Conservation (phyloP, 30 jellyfish, hydroid and myxozoan genomes). For the Chrysaora quinquecirrha region DNA sequence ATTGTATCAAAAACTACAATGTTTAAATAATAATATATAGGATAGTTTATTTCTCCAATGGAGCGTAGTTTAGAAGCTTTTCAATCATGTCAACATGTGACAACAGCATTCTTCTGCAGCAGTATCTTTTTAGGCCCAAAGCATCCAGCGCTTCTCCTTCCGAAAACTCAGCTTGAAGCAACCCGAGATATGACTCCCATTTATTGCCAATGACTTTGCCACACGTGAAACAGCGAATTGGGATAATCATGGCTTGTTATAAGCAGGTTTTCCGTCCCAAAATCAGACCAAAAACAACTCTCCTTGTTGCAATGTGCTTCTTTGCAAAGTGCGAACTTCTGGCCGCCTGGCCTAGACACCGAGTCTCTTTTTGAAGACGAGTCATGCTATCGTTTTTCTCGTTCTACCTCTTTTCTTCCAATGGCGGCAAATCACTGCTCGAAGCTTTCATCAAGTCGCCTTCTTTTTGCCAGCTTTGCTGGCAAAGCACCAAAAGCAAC, state of each 20-base stretch:
- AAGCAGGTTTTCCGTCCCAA: too few species aligned
- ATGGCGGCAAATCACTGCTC: conserved; percentile 50
- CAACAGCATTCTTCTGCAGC: conserved; percentile 99
- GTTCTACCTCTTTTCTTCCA: background rate
- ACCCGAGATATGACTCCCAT: conserved; percentile 98
- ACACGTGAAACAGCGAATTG: conserved; percentile 99
- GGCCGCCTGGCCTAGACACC: too few species aligned
- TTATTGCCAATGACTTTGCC: conserved; percentile 99
- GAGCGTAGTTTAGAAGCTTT: conserved; percentile 96
- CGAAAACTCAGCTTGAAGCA: conserved; percentile 94
- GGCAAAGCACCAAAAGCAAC: background rate
- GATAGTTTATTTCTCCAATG: conserved; percentile 84
- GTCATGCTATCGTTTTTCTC: too few species aligned
- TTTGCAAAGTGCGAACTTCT: too few species aligned
- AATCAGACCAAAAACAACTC: too few species aligned
- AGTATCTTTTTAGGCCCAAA: conserved; percentile 96
- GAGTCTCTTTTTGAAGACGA: too few species aligned
- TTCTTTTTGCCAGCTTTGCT: background rate
- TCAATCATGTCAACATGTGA: conserved; percentile 99
- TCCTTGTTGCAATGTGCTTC: too few species aligned
- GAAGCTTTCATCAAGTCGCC: background rate
- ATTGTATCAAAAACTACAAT: too few species aligned
- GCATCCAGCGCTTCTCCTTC: conserved; percentile 99
- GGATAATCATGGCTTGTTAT: conserved; percentile 91
- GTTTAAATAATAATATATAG: too few species aligned